Base-by-base conservation (phyloP, 2,113 vertebrate genomes). In the Abramis brama region DNA sequence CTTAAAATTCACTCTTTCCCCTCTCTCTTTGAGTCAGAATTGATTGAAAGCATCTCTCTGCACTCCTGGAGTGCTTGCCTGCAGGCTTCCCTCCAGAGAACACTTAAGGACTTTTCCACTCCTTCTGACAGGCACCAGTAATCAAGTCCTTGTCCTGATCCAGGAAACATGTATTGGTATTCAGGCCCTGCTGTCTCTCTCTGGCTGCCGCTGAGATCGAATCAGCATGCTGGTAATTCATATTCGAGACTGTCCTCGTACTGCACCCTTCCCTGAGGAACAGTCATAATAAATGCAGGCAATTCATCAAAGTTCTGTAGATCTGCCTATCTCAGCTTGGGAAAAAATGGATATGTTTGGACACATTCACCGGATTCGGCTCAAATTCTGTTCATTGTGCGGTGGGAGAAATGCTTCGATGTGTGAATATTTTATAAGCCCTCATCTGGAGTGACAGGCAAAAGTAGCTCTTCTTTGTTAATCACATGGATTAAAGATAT, bases 31-130 rank as follows among this genome's bases (percentile, higher is more conserved):
- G 23, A 60, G 60, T 64, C 43, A 62, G 62, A 64, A 70, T n/a
- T 74, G 71, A 60, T 52, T 66, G 84, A 64, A 36, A 36, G 60
- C 47, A 52, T 75, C 25, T 78, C 57, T 84, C 60, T 52, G 33
- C 23, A 8, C 55, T 45, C 45, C 74, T 78, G 75, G 23, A 77
- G 73, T 50, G 59, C 73, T 36, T 66, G 83, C 70, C 71, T 60
- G 71, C 83, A 85, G 83, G 36, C 62, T 62, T 36, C 30, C 60
- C 84, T 64, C 62, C 84, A 80, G 57, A 60, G 75, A 79, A 25
- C 68, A 64, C 74, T 81, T 81, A 15, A 81, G 60, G 79, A 81
- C 79, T 83, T 50, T 36, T 79, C 79, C 87, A 83, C 45, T 86
- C 68, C 33, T 45, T 64, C 47, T 78, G 73, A 79, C 79, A 33